Base-by-base conservation (phyloP, 2,888 invertebrate species). In the Acronicta psi region DNA sequence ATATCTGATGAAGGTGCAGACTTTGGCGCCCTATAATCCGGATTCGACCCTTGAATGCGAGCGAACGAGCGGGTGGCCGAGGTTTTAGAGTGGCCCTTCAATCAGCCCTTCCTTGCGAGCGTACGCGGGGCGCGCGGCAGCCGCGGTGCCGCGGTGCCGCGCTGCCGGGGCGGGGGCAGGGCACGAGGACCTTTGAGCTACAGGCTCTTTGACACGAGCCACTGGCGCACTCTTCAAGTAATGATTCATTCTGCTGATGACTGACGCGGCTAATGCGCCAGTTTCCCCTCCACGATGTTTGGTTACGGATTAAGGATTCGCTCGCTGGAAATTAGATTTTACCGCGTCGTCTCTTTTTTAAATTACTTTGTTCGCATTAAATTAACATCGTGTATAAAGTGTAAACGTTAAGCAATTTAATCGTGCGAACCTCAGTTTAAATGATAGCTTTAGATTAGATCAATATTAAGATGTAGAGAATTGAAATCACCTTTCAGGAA, bases 241-340 rank as follows among this genome's bases (percentile, higher is more conserved):
- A 94, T 93, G 93, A 93, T 93, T 93, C 93, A 93, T 93, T 93
- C 93, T 92, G 86, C 91, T 92, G 93, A 92, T 92, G 92, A 93
- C 88, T 92, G 91, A 91, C 92, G 89, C 91, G 83, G 92, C 93
- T 93, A 93, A 93, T 93, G 88, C 92, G 86, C 72, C 89, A 82
- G 85, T 84, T 88, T 86, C 81, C 82, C 81, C 83, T 83, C 76
- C 81, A 73, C 80, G 75, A 84, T 87, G 87, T 92, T 91, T 88
- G 85, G 84, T 84, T 88, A 88, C 82, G 83, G 84, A 89, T 91
- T 89, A 86, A 85, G 74, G 79, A 82, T 84, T 75, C 80, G 71
- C 69, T 77, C 72, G 73, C 69, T 80, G 80, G 75, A 85, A 88
- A 86, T 85, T 84, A 79, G 75, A 85, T 85, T 84, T 79, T 62